phyloP scores from a whole-genome alignment of 2,797 vertebrate genomes.

The Micromesistius poutassou region DNA sequence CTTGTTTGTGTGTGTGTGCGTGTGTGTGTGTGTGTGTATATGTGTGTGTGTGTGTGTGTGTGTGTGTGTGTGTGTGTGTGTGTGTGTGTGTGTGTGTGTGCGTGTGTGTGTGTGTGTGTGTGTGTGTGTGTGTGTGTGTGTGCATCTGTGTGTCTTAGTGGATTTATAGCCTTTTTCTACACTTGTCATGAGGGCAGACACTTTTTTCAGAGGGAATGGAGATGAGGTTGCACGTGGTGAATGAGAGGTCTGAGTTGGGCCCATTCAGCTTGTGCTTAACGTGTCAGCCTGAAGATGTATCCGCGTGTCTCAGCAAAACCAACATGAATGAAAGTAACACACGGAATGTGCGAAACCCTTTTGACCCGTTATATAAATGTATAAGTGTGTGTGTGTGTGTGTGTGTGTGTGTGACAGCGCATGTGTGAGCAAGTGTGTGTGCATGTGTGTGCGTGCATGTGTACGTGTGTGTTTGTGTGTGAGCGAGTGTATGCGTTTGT shows the following conservation, averaged over 20 bases:
- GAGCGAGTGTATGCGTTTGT: no score
- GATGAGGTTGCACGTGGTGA: no score
- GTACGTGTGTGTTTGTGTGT: not conserved
- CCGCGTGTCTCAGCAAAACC: no score
- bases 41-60: conserved; percentile 43
- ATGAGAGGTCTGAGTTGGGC: no score
- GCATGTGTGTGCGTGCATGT: not conserved
- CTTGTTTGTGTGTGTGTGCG: conserved; percentile 4
- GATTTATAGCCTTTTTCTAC: no score
- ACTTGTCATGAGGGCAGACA: no score
- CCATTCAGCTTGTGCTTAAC: no score
- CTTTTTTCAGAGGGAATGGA: no score
- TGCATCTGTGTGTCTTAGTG: not conserved
- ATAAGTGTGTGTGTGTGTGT: not conserved
- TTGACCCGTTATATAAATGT: no score
- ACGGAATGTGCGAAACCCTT: no score
- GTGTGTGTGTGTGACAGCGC: not conserved
- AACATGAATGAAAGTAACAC: no score
- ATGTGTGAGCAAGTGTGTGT: not conserved
- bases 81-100: conserved; percentile 29
- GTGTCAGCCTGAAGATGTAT: no score
- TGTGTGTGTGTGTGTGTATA: conserved; percentile 8
- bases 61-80: conserved; percentile 29
- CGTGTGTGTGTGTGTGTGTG: conserved; percentile 2
- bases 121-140: not conserved